phyloP scores from a whole-genome alignment of 1,140 invertebrate genomes.

The Hyles euphorbiae region DNA sequence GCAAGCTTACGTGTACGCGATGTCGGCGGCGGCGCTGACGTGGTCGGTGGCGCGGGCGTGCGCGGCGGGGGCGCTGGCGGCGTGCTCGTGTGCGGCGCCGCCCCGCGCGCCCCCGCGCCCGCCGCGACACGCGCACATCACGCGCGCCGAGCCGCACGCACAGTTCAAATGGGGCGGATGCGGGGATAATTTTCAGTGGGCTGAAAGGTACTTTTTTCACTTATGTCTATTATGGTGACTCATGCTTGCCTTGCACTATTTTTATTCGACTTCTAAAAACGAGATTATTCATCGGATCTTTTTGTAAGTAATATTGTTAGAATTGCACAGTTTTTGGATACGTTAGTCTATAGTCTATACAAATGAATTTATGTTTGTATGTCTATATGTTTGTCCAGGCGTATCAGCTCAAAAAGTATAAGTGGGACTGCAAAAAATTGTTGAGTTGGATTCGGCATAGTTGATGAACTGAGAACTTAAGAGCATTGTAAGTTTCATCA shows the following conservation, averaged over 20 bases:
- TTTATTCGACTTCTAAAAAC: conserved; percentile 6
- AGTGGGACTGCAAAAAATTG: too few relatives aligned
- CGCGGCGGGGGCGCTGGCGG: conserved; percentile 80
- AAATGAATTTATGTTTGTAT: too few relatives aligned
- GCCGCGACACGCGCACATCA: conserved; percentile 45
- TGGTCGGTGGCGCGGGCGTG: conserved; percentile 86
- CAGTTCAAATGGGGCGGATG: conserved; percentile 92
- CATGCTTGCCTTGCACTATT: too few relatives aligned
- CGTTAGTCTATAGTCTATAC: too few relatives aligned
- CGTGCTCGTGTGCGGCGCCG: conserved; percentile 80
- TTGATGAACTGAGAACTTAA: too few relatives aligned
- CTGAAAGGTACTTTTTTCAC: conserved; percentile 45
- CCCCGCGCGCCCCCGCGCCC: conserved; percentile 70
- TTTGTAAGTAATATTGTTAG: too few relatives aligned
- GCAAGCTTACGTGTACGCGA: conserved; percentile 88
- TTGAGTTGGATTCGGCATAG: too few relatives aligned
- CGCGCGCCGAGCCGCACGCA: conserved; percentile 51
- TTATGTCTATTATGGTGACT: not conserved
- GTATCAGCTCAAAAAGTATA: too few relatives aligned
- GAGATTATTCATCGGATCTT: too few relatives aligned
- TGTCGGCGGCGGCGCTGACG: conserved; percentile 85
- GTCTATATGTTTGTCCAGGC: too few relatives aligned
- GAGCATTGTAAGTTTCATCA: too few relatives aligned
- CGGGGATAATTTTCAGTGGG: conserved; percentile 90
- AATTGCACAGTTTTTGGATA: too few relatives aligned